These are phyloP conservation scores for Nycticryphes semicollaris DNA, from an alignment of 2,113 vertebrate genomes.

Conservation along the genomic window DNA sequence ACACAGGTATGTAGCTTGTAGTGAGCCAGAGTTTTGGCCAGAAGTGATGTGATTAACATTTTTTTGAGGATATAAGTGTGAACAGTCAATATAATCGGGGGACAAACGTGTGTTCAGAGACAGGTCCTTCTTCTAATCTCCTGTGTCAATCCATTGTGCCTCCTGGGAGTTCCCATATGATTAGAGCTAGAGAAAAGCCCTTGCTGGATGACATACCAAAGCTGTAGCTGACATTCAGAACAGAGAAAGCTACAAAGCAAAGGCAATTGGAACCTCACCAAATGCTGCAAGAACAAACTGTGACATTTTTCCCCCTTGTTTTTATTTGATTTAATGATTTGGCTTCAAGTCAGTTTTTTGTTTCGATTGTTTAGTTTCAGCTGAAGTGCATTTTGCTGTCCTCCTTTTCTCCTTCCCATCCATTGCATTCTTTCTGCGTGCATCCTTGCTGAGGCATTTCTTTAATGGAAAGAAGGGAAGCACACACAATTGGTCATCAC, in stretches of 20 bases:
- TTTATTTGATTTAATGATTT: conserved; percentile 47
- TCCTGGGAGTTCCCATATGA: background rate
- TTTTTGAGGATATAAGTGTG: background rate
- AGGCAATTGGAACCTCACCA: conserved; percentile 10
- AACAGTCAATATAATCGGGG: background rate
- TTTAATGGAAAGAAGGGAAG: background rate
- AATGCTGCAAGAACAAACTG: conserved; percentile 18
- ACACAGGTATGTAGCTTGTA: background rate
- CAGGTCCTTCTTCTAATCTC: background rate
- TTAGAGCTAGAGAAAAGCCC: background rate
- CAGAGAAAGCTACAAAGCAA: background rate
- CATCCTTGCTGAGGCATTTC: background rate
- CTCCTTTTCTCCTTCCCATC: background rate
- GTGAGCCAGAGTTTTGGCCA: background rate
- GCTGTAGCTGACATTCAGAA: background rate
- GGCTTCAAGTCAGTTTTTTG: conserved; percentile 28
- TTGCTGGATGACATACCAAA: background rate
- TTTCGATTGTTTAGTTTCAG: background rate
- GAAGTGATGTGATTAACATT: background rate
- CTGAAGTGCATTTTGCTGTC: background rate
- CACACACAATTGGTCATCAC: background rate
- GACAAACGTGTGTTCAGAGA: background rate
- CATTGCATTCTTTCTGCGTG: background rate
- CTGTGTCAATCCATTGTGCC: background rate
- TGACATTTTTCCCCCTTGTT: background rate